Base-by-base conservation (phyloP, 2,888 invertebrate genomes). In the Apamea anceps region DNA sequence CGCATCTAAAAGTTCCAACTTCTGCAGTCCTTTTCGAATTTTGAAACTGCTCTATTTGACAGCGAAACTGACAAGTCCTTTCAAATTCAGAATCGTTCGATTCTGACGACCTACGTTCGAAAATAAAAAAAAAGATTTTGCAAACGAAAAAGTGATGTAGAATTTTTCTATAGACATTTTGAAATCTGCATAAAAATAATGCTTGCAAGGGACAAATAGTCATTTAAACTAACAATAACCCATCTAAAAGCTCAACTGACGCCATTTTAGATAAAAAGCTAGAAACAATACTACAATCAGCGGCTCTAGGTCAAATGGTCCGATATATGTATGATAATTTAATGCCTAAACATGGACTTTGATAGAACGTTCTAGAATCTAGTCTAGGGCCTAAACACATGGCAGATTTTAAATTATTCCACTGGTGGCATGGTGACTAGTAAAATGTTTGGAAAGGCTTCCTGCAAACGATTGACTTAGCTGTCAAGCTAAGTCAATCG, bases 261-360 rank as follows among this genome's bases (percentile, higher is more conserved):
- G 77, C 72, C 86, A 86, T 82, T 32, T 67, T 65, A 72, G 86
- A 85, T 85, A 85, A 79, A 85, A 85, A 85, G 77, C 72, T 79
- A 51, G 81, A 70, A 75, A 76, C 80, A 77, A 77, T 80, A 45
- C 66, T 13, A 76, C 57, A 70, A 85, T 84, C 85, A 63, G 78
- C 68, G 48, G 80, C 77, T 77, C 85, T 89, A 88, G 88, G 89
- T 89, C 88, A 60, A 70, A 80, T 62, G 75, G 54, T 62, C 80
- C 67, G 90, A 91, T 92, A 91, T 91, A 75, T 81, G 73, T 91
- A 75, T 81, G 73, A 82, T 92, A 89, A 93, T 90, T 91, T 91
- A 91, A 82, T 89, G 88, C 77, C 87, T 89, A 89, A 90, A 88
- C 75, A 76, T 84, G 91, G 91, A 92, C 93, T 93, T 93, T 92